Percentiles rank a stretch among this genome's conserved stretches.
phyloP scores from a whole-genome alignment of 2,888 invertebrate species.

The Schizaphis graminum region DNA sequence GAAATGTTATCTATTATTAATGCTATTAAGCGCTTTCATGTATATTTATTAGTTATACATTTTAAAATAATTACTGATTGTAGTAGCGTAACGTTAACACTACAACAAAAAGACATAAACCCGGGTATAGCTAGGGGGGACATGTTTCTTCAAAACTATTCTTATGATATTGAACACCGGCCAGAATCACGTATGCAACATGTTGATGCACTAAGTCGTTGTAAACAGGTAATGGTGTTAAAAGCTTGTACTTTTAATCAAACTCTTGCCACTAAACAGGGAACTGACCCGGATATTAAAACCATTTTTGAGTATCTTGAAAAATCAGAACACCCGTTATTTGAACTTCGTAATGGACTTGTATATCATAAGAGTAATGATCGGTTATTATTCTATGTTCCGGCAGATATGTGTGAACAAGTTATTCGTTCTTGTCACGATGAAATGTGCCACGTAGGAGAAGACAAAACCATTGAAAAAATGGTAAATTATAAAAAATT shows the following conservation, averaged over 20 bases:
- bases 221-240: neutral
- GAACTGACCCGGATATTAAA: neutral
- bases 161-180: neutral
- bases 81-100: neutral
- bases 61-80: conserved; percentile 49
- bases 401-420: neutral
- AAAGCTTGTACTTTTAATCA: neutral
- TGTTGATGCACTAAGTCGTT: neutral
- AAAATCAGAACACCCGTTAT: neutral
- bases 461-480: neutral
- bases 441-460: neutral
- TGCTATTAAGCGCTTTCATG: conserved; percentile 3
- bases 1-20: conserved; percentile 37
- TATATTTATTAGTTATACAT: conserved; percentile 30
- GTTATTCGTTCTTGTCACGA: neutral
- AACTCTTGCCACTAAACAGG: neutral
- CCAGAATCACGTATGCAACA: neutral
- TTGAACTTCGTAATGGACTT: neutral
- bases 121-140: neutral
- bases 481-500: too few species aligned
- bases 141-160: neutral
- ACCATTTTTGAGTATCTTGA: neutral
- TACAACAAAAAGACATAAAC: neutral
- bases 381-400: neutral
- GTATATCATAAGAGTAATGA: neutral